Percentiles rank a stretch among this genome's conserved stretches.
Conservation (phyloP, 2,797 vertebrate species). For the Lerista edwardsae region DNA sequence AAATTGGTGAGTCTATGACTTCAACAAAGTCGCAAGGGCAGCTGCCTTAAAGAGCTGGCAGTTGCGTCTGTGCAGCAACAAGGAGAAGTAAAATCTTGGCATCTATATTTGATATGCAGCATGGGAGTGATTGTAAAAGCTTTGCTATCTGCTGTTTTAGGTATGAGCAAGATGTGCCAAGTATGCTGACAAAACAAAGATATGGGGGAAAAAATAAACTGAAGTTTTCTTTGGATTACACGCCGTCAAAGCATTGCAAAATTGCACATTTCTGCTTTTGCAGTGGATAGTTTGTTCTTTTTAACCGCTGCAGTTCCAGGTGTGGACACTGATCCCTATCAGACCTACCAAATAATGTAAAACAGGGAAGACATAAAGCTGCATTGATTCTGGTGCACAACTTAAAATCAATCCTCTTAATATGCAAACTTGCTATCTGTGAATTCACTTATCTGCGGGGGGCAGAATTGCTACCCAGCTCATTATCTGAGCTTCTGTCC, state of each 20-base stretch:
- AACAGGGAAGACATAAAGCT: slow-evolving; percentile 58
- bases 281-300: slow-evolving; percentile 32
- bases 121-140: rapidly evolving
- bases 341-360: slow-evolving; percentile 58
- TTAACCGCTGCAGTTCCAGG: slow-evolving; percentile 55
- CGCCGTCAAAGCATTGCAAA: background rate
- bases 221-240: background rate
- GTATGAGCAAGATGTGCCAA: rapidly evolving
- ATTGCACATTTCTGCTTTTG: background rate
- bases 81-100: background rate
- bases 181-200: background rate
- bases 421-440: too few species aligned
- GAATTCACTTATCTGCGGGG: too few species aligned
- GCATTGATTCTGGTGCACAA: slow-evolving; percentile 67
- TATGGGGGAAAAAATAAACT: background rate
- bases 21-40: background rate
- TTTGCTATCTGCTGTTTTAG: background rate
- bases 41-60: slow-evolving; percentile 14
- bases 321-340: slow-evolving; percentile 50
- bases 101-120: slow-evolving; percentile 7
- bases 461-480: too few species aligned
- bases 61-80: rapidly evolving
- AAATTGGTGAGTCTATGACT: background rate
- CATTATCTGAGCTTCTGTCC: too few species aligned
- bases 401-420: too few species aligned